Percentiles rank a stretch among this genome's conserved stretches.
Evolutionary conservation across 2,113 vertebrate genomes (phyloP).

Genomic region (Solea solea): DNA sequence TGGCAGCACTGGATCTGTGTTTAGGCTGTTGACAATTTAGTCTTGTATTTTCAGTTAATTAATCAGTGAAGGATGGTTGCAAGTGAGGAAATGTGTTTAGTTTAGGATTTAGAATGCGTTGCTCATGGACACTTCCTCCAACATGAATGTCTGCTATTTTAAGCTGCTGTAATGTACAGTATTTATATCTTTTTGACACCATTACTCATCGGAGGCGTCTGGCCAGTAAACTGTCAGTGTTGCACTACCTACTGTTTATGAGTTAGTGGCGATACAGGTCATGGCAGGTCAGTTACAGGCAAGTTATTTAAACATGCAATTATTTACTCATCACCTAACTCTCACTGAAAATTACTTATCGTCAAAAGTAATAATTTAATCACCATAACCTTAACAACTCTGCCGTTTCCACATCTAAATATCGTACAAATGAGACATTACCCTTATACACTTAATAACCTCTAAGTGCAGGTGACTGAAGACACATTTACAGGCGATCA

Average conservation of each 20-base stretch:
- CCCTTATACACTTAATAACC: too few species aligned
- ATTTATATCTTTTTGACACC: constrained; percentile 2
- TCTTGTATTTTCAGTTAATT: neutral
- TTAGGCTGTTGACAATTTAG: neutral
- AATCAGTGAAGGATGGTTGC: constrained; percentile 2
- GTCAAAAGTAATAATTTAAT: too few species aligned
- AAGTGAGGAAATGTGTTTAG: constrained; percentile 10
- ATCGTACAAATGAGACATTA: too few species aligned
- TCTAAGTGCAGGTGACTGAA: neutral
- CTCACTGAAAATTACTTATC: neutral
- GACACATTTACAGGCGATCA: neutral
- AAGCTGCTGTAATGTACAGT: neutral
- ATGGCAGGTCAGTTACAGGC: neutral
- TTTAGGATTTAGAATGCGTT: neutral
- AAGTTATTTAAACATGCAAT: neutral
- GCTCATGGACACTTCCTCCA: neutral
- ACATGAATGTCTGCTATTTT: neutral
- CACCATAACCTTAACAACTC: too few species aligned
- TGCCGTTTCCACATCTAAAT: too few species aligned
- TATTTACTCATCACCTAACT: neutral
- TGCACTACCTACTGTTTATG: too few species aligned
- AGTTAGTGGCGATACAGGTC: neutral
- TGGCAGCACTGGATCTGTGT: constrained; percentile 1
- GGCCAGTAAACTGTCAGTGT: neutral
- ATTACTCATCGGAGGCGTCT: neutral